Evolutionary conservation across 2,888 invertebrate genomes (phyloP), one percentile per base, ranked within the genome.

Genomic region (Electrophaes corylata): DNA sequence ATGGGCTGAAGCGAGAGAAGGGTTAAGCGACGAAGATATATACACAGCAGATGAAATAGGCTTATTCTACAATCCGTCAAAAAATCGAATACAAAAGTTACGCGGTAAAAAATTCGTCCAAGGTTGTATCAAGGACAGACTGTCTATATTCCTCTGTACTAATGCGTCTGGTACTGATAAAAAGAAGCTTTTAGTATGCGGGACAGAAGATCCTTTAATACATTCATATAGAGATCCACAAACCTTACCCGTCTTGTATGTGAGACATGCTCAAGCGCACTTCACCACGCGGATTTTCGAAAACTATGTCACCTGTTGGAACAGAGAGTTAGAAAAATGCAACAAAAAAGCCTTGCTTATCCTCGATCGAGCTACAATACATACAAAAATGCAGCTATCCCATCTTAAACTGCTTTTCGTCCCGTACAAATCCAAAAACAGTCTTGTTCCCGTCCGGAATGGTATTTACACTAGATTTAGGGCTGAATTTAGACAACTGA

Each of bases 221-320:
- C 71, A 76, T 64, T 79, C 78, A 0, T 67, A 65, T 39, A 75
- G 79, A 57, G 63, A 75, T 20, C 73, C 78, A 0, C 70, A 75
- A 18, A 78, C 75, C 0, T 65, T 81, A 29, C 81, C 81, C 0
- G 81, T 81, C 0, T 70, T 73, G 0, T 82, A 81, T 33, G 76
- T 78, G 10, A 69, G 79, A 3, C 78, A 82, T 49, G 62, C 69
- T 0, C 69, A 76, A 57, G 79, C 76, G 0, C 80, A 80, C 53
- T 81, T 82, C 20, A 81, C 80, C 0, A 82, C 81, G 1, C 66
- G 66, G 52, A 78, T 79, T 70, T 81, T 81, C 41, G 81, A 81
- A 45, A 75, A 79, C 18, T 81, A 78, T 12, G 78, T 81, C 0
- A 76, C 70, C 57, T 74, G 70, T 57, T 81, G 81, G 81, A 79